phyloP scores from a whole-genome alignment of 2,113 vertebrate species.

The Gracilinanus agilis region DNA sequence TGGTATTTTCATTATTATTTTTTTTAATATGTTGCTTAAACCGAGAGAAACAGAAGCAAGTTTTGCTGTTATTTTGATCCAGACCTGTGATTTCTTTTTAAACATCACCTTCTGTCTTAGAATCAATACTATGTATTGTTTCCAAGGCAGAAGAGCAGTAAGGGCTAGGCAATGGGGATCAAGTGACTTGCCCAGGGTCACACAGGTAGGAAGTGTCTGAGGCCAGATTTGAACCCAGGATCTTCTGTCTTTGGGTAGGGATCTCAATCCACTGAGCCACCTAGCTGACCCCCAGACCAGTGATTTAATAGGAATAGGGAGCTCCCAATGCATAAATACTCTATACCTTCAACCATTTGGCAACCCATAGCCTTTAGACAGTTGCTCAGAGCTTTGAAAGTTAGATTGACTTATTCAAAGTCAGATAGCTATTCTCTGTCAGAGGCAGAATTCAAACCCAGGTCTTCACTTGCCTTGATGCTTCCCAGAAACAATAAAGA shows the following conservation, averaged over 20 bases:
- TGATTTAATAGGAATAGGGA: not conserved
- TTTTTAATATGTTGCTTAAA: not conserved
- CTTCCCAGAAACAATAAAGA: not conserved
- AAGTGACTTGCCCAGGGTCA: too few relatives aligned
- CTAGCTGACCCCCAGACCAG: not conserved
- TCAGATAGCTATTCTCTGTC: not conserved
- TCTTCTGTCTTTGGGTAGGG: too few relatives aligned
- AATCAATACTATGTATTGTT: too few relatives aligned
- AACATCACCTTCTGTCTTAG: too few relatives aligned
- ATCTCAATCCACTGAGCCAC: too few relatives aligned
- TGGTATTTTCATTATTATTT: not conserved
- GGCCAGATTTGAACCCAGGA: too few relatives aligned
- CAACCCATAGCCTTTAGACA: not conserved
- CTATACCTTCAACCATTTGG: not conserved
- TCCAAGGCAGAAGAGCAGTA: too few relatives aligned
- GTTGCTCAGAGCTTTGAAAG: not conserved
- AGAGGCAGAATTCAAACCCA: not conserved
- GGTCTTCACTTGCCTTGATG: not conserved
- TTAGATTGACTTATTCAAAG: not conserved
- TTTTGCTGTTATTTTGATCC: not conserved
- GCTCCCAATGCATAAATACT: not conserved
- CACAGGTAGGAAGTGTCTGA: too few relatives aligned
- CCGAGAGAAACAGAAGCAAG: not conserved
- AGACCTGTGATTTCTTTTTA: not conserved
- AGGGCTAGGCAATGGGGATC: too few relatives aligned